Conservation (phyloP, 2,113 vertebrate genomes). For the Lasiurus cinereus region DNA sequence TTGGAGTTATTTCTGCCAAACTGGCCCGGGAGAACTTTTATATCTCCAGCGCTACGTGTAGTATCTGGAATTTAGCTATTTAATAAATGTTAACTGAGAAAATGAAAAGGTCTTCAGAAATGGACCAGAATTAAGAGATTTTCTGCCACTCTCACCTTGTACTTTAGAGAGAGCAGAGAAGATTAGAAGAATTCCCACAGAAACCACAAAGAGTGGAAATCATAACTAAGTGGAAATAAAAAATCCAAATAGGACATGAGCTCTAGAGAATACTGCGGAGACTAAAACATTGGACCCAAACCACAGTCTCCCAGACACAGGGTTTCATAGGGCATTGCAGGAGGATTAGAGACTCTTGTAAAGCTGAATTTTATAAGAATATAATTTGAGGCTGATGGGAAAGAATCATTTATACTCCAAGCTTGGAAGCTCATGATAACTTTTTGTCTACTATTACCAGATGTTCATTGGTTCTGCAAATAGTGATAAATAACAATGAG, state of each 20-base stretch:
- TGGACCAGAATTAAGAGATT: background rate
- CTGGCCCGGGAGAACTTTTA: background rate
- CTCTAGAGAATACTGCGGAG: background rate
- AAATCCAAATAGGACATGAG: background rate
- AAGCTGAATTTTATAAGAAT: conserved; percentile 41
- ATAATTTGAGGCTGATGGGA: background rate
- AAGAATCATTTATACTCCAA: conserved; percentile 13
- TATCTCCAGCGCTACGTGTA: background rate
- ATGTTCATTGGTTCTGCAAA: background rate
- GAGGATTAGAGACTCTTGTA: background rate
- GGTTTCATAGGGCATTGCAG: background rate
- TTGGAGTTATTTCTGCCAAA: background rate
- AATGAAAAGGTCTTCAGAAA: background rate
- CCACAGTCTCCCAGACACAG: background rate
- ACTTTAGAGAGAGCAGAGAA: background rate
- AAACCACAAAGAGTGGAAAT: background rate
- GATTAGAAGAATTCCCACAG: background rate
- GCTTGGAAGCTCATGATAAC: conserved; percentile 18
- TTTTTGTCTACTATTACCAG: conserved; percentile 42
- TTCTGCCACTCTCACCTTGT: background rate
- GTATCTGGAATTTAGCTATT: background rate
- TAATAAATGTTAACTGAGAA: background rate
- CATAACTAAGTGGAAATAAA: background rate
- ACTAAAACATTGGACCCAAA: background rate
- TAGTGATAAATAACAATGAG: background rate